Percentiles rank a stretch among this genome's conserved stretches.
These are phyloP conservation scores for Pomatorhinus ruficollis DNA, from an alignment of 2,113 vertebrate genomes.

Conservation along the genomic window DNA sequence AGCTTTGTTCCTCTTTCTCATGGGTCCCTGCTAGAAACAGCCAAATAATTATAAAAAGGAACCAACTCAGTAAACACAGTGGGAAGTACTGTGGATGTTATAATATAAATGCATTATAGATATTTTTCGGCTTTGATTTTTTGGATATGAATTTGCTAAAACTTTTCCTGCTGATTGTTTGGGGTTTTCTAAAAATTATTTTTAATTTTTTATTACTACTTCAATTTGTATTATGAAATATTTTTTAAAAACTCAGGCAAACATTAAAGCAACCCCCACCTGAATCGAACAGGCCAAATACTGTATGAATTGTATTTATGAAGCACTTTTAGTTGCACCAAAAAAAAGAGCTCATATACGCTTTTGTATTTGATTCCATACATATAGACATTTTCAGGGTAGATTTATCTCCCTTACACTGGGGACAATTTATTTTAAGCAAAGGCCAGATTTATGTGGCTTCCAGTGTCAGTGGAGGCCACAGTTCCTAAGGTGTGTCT, in stretches of 20 bases:
- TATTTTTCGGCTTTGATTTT: slow-evolving; percentile 10
- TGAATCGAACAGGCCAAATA: not conserved
- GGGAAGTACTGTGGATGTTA: not conserved
- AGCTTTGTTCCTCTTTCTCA: slow-evolving; percentile 28
- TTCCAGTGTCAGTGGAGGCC: not conserved
- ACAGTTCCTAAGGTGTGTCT: not conserved
- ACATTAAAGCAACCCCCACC: not conserved
- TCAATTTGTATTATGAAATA: not conserved
- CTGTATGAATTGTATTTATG: not conserved
- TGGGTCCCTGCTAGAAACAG: not conserved
- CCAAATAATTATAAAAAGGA: slow-evolving; percentile 28
- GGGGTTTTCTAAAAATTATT: not conserved
- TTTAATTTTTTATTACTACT: not conserved
- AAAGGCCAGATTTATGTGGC: not conserved
- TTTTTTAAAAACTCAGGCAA: not conserved
- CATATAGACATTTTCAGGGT: not conserved
- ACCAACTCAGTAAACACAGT: slow-evolving; percentile 12
- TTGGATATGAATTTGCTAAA: not conserved
- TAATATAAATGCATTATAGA: not conserved
- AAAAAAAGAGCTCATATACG: not conserved
- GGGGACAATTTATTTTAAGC: not conserved
- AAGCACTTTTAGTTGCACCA: not conserved
- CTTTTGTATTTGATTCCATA: not conserved
- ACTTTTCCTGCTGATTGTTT: not conserved
- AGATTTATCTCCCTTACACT: not conserved